phyloP scores from a whole-genome alignment of 1,140 invertebrate genomes.

The Halyomorpha halys region DNA sequence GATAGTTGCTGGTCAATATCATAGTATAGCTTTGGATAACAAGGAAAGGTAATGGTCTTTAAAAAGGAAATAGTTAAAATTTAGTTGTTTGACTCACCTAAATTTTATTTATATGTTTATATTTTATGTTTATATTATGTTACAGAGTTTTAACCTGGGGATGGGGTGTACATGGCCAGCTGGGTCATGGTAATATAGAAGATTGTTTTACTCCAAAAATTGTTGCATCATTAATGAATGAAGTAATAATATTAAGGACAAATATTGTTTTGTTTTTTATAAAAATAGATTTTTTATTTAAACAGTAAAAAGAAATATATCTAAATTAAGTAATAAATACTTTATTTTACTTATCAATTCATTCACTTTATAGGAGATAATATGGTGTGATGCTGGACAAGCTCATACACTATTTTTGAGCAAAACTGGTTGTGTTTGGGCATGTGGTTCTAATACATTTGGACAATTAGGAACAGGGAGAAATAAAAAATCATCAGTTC shows the following conservation, averaged over 20 bases:
- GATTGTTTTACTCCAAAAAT: conserved; percentile 50
- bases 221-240: conserved; percentile 41
- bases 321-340: neutral
- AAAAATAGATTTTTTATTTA: no score
- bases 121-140: conserved; percentile 9
- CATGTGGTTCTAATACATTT: conserved; percentile 68
- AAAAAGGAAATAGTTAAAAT: neutral
- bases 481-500: conserved; percentile 49
- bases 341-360: neutral
- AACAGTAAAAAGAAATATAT: no score
- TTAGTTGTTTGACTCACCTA: neutral
- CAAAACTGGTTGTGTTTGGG: conserved; percentile 52
- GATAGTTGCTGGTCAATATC: conserved; percentile 67
- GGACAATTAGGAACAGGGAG: conserved; percentile 61
- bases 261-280: neutral
- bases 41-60: conserved; percentile 44
- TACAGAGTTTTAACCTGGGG: conserved; percentile 54
- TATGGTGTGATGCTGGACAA: conserved; percentile 56
- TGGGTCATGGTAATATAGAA: conserved; percentile 63
- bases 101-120: neutral
- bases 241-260: conserved; percentile 34
- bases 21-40: conserved; percentile 58
- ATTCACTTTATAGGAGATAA: conserved; percentile 35
- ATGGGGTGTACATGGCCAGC: conserved; percentile 76
- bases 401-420: conserved; percentile 60